Conservation (phyloP, 2,113 vertebrate genomes). For the Prunella fulvescens region DNA sequence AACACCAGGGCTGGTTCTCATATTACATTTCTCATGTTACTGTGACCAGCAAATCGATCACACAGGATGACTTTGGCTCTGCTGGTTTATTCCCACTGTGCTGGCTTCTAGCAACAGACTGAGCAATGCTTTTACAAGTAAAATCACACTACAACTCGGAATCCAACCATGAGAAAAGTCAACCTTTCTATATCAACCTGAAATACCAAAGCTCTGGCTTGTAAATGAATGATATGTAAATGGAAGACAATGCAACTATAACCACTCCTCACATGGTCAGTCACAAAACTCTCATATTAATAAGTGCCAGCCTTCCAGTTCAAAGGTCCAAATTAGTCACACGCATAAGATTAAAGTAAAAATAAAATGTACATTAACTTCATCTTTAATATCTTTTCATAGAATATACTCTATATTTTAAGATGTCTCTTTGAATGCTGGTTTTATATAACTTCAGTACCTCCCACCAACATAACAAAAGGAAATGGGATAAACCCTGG, state of each 20-base stretch:
- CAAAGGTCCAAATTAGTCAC: neutral
- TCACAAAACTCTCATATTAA: neutral
- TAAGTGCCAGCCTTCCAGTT: neutral
- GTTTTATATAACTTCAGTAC: neutral
- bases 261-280: neutral
- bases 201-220: neutral
- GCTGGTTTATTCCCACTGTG: neutral
- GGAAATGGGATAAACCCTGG: neutral
- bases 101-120: neutral
- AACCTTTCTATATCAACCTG: neutral
- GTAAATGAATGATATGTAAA: neutral
- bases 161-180: neutral
- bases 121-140: neutral
- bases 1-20: neutral
- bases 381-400: neutral
- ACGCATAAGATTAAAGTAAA: neutral
- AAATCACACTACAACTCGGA: neutral
- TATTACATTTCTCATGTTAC: neutral
- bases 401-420: neutral
- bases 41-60: neutral
- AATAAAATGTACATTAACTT: neutral
- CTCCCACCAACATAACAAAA: neutral
- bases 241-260: neutral
- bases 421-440: accelerated
- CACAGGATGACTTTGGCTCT: neutral